Conservation (phyloP, 2,888 invertebrate species). For the Sicus ferrugineus region DNA sequence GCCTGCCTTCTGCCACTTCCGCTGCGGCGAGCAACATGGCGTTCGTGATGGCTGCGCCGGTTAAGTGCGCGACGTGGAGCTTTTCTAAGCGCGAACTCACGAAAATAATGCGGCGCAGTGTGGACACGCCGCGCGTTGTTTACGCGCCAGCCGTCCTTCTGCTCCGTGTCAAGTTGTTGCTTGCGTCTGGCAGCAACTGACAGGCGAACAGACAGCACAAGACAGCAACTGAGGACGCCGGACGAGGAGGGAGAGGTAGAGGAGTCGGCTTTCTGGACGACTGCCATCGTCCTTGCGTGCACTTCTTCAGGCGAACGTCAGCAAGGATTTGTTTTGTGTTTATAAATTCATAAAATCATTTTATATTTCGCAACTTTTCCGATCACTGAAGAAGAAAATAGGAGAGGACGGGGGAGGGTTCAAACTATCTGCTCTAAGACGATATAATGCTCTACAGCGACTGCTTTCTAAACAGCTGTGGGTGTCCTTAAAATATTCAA, state of each 20-base stretch:
- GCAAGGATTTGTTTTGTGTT: neutral
- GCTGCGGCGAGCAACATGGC: constrained; percentile 42
- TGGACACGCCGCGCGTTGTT: constrained; percentile 18
- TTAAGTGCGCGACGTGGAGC: constrained; percentile 18
- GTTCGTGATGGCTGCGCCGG: constrained; percentile 46
- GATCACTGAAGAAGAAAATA: too few relatives aligned
- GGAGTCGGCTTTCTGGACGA: too few relatives aligned
- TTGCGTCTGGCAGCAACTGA: constrained; percentile 30
- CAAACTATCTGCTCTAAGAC: neutral
- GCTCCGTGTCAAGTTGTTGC: constrained; percentile 5
- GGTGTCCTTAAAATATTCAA: neutral
- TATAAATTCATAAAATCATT: neutral
- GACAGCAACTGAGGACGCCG: neutral
- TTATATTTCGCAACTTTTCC: too few relatives aligned
- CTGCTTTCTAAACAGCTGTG: neutral
- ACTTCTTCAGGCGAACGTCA: neutral
- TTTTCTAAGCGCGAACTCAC: constrained; percentile 11
- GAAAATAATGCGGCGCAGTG: constrained; percentile 13
- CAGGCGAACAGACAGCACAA: constrained; percentile 28
- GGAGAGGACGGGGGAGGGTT: neutral
- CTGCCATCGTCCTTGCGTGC: too few relatives aligned
- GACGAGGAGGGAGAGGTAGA: neutral
- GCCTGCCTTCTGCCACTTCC: constrained; percentile 24
- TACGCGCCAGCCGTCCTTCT: constrained; percentile 27
- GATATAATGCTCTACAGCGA: neutral